Conservation (phyloP, 2,113 vertebrate species). For the Pteronura brasiliensis region DNA sequence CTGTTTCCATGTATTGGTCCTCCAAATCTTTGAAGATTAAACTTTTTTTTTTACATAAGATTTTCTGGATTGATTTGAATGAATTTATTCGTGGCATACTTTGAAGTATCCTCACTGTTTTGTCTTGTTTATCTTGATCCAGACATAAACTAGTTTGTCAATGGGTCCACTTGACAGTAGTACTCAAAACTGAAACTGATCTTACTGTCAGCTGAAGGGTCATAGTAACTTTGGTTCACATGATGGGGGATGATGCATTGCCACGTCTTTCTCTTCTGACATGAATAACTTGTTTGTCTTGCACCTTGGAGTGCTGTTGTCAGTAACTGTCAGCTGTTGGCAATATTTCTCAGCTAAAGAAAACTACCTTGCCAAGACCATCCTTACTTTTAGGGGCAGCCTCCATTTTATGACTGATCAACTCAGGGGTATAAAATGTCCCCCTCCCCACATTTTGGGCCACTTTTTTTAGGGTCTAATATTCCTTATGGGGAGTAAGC, state of each 20-base stretch:
- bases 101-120: neutral
- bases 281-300: neutral
- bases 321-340: neutral
- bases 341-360: neutral
- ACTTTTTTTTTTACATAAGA: neutral
- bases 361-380: neutral
- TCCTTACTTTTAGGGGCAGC: neutral
- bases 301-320: neutral
- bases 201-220: neutral
- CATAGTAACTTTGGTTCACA: neutral
- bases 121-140: neutral
- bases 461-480: neutral
- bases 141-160: neutral
- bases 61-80: neutral
- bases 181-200: neutral
- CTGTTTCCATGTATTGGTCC: neutral
- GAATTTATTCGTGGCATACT: neutral
- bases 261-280: neutral
- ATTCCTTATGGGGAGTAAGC: neutral
- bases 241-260: neutral
- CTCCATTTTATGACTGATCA: neutral
- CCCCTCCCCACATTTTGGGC: neutral
- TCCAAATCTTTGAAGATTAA: neutral
- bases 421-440: neutral
- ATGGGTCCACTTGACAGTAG: neutral